Evolutionary conservation across 2,113 vertebrate genomes (phyloP).

Genomic region (Galbula dea): DNA sequence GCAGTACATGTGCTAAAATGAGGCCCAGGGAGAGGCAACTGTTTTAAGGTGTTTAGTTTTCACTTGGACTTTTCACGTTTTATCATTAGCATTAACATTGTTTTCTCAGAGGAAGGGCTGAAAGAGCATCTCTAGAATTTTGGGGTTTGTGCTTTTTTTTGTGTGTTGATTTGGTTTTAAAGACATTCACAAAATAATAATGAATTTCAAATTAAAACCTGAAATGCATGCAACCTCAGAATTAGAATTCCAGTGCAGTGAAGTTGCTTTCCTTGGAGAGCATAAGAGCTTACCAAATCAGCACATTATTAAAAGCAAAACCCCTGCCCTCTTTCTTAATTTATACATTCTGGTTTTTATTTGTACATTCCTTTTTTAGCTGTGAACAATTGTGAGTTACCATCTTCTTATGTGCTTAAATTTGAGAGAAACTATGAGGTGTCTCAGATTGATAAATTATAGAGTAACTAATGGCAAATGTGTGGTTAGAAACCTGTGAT

Average conservation of each 20-base stretch:
- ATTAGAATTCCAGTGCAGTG: constrained; percentile 61
- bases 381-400: neutral
- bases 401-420: neutral
- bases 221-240: constrained; percentile 51
- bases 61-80: constrained; percentile 57
- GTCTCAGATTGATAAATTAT: neutral
- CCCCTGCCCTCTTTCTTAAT: neutral
- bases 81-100: constrained; percentile 42
- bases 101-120: constrained; percentile 57
- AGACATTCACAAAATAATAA: constrained; percentile 40
- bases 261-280: constrained; percentile 62
- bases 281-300: constrained; percentile 49
- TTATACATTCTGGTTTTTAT: neutral
- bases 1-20: neutral
- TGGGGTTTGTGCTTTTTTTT: neutral
- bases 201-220: constrained; percentile 63
- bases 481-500: constrained; percentile 2
- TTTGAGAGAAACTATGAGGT: neutral
- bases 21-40: neutral
- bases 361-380: neutral
- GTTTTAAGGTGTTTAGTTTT: constrained; percentile 59
- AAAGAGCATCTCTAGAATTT: constrained; percentile 40
- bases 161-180: neutral
- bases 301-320: constrained; percentile 10
- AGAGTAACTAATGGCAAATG: constrained; percentile 7